phyloP scores from a whole-genome alignment of 1,140 invertebrate species.

The Agraylea sexmaculata region DNA sequence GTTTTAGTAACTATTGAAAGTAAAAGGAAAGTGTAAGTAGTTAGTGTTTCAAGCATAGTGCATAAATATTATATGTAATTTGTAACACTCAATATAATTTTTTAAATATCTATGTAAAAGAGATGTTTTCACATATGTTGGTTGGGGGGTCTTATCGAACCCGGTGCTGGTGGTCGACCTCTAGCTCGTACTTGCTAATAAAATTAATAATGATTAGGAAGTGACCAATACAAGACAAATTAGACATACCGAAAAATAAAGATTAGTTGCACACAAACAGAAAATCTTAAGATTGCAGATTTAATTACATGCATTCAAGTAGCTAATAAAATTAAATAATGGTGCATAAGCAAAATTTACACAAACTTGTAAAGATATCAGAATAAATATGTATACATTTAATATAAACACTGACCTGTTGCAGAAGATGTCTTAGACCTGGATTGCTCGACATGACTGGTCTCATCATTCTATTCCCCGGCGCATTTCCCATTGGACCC shows the following conservation, averaged over 20 bases:
- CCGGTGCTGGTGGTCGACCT: conserved; percentile 17
- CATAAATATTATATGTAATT: too few species aligned
- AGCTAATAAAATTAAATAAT: not conserved
- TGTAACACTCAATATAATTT: too few species aligned
- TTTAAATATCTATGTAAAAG: too few species aligned
- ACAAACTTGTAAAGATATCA: conserved; percentile 1
- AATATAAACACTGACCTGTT: conserved; percentile 34
- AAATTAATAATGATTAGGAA: too few species aligned
- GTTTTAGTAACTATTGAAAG: too few species aligned
- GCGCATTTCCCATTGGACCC: conserved; percentile 17
- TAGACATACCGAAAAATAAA: not conserved
- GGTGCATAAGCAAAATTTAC: conserved; percentile 1
- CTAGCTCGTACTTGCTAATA: conserved; percentile 19
- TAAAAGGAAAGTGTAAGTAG: too few species aligned
- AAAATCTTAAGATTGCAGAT: not conserved
- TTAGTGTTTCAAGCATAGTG: too few species aligned
- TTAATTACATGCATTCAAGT: not conserved
- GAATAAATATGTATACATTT: not conserved
- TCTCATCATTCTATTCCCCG: conserved; percentile 32
- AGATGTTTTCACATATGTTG: conserved; percentile 20
- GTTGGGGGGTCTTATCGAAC: conserved; percentile 14
- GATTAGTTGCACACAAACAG: not conserved
- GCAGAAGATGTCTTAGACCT: conserved; percentile 41
- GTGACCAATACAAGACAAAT: conserved; percentile 5
- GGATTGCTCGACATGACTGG: conserved; percentile 43